A percentile compares a stretch with the other conserved stretches of the same genome.
Conservation (phyloP, 2,113 vertebrate species). For the Tyto alba region DNA sequence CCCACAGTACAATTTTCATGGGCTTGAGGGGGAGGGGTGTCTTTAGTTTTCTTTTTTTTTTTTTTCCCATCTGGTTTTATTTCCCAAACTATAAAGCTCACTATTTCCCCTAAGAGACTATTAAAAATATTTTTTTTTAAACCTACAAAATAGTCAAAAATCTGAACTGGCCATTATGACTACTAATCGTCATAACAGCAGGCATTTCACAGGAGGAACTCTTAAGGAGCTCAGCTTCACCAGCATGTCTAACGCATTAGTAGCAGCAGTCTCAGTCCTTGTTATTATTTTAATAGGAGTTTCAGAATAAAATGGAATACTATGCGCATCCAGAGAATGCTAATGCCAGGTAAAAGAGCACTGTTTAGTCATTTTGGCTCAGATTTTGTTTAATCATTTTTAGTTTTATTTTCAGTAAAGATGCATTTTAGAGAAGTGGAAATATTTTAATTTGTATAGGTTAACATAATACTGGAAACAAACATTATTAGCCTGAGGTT, state of each 20-base stretch:
- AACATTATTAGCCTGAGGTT: neutral
- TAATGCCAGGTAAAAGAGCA: neutral
- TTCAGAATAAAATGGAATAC: slow-evolving; percentile 5
- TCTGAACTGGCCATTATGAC: neutral
- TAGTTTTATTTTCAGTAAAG: neutral
- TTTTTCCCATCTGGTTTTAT: neutral
- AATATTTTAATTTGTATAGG: neutral
- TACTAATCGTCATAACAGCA: neutral
- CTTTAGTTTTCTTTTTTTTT: neutral
- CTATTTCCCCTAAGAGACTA: neutral
- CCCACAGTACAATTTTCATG: neutral
- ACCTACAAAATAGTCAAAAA: neutral
- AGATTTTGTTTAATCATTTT: neutral
- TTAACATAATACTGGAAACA: neutral
- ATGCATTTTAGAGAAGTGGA: neutral
- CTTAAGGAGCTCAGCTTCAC: neutral
- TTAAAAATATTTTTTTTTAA: neutral
- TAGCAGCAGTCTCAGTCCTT: neutral
- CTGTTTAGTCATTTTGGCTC: neutral
- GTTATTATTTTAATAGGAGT: neutral
- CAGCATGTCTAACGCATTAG: neutral
- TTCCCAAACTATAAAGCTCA: neutral
- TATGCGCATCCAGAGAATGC: neutral
- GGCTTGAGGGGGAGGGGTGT: neutral
- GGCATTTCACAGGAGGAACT: neutral